Evolutionary conservation across 2,113 vertebrate species (phyloP), one percentile per base, ranked within the genome.

Genomic region (Phylloscopus trochiloides): DNA sequence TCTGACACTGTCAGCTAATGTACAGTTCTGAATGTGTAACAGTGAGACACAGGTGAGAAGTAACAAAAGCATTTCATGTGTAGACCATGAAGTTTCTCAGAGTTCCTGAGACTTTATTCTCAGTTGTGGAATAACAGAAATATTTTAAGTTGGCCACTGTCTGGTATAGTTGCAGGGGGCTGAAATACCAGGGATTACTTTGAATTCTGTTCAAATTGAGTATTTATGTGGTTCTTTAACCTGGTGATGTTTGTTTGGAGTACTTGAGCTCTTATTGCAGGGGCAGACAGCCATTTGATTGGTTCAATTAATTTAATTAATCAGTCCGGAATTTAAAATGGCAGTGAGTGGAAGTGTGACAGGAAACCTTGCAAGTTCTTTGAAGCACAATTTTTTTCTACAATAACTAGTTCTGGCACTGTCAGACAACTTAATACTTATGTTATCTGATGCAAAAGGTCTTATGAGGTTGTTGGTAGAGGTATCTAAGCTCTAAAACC

Each of bases 21-120:
- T 90, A 85, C 79, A 86, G 83, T 96, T 97, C 93, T 96, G 95
- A 86, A 51, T 90, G 73, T 91, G 90, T 94, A 89, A 74, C 62
- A 68, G 55, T 34, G 51, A 96, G 86, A 79, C 70, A 62, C 21
- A 51, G 77, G 11, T 75, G 88, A 62, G 74, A 78, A 79, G 36
- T 78, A 79, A 67, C 67, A 88, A 55, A 95, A 94, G 59, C 31
- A 36, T 96, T 96, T 94, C 20, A 52, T 77, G 12, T 58, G 29
- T 91, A 95, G 65, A 78, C 42, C 54, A 24, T 68, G 34, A 89
- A 62, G 62, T 95, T 95, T 88, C 79, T 94, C 58, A 83, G 84
- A 86, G 50, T 67, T 90, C 32, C 40, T 88, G 75, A 88, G 88
- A 73, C 26, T 92, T 90, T 65, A 40, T 84, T 55, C 18, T 92